Base-by-base conservation (phyloP, 2,797 vertebrate genomes). In the Mus spretus region DNA sequence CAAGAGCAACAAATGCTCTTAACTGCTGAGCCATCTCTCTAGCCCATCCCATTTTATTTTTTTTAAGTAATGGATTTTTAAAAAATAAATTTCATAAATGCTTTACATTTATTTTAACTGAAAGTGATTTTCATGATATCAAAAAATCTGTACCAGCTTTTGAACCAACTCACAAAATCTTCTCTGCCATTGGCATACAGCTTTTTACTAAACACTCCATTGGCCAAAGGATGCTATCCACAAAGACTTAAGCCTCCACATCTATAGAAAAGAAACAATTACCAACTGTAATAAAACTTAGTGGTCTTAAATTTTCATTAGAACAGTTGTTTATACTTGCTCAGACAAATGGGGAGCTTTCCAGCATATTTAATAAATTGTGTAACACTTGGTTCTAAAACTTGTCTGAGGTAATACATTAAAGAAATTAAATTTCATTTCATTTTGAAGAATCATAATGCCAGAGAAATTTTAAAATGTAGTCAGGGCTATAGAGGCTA, bases 271-370 rank as follows among this genome's bases (percentile, higher is more conserved):
- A 80, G n/a, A 95, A 94, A 72, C 34, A 79, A 82, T 89, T 90
- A 89, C 20, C 84, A 44, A 20, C 47, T 90, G 1, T 92, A 84
- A 95, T 97, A 95, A 97, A 96, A 96, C 89, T 44, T 70, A 86
- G 63, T n/a, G 44, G 55, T 82, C 93, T 96, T 97, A 95, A 95
- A 90, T 53, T 96, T 97, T 91, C 92, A 96, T 81, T 37, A 82
- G 89, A 95, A 91, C 20, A 12, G 12, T 85, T 96, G 74, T 94
- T 97, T 97, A 83, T 92, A 90, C 57, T 95, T 89, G 92, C 28
- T 84, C n/a, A 55, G 78, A 63, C 84, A 96, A 97, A 91, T 95
- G 57, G 61, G 65, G 55, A 91, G 8, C 94, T 96, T 91, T 50
- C 37, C 77, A 80, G 34, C 26, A 72, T 91, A 96, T 94, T 97